Evolutionary conservation across 2,888 invertebrate genomes (phyloP).

Genomic region (Gymnosoma rotundatum): DNA sequence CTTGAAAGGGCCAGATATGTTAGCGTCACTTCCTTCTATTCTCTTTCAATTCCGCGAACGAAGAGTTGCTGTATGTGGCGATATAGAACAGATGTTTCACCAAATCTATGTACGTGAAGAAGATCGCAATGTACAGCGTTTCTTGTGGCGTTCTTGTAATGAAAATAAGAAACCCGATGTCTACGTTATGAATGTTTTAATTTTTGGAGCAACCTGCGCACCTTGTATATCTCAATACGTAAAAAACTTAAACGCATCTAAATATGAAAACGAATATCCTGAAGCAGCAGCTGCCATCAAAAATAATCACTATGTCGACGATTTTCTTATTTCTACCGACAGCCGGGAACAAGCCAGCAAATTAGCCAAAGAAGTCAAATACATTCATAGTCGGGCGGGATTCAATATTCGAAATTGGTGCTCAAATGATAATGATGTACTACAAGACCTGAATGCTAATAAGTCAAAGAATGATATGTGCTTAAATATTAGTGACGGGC

Average conservation of each 20-base stretch:
- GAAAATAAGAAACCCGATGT: slow-evolving; percentile 4
- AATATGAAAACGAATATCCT: too few relatives aligned
- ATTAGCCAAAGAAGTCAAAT: background rate
- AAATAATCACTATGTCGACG: slow-evolving; percentile 34
- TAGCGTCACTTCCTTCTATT: slow-evolving; percentile 48
- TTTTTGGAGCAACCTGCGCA: slow-evolving; percentile 8
- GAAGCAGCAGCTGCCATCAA: background rate
- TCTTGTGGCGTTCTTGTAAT: background rate
- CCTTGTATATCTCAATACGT: slow-evolving; percentile 1
- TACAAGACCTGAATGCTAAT: background rate
- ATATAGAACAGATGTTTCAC: slow-evolving; percentile 67
- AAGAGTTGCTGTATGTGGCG: slow-evolving; percentile 59
- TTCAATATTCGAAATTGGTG: slow-evolving; percentile 20
- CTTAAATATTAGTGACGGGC: background rate
- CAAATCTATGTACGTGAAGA: slow-evolving; percentile 1
- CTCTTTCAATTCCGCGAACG: background rate
- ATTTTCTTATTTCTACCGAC: background rate
- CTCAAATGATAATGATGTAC: background rate
- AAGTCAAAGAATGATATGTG: background rate
- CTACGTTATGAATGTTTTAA: slow-evolving; percentile 1
- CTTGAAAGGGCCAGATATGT: slow-evolving; percentile 56
- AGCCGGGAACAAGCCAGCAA: background rate
- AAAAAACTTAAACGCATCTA: background rate
- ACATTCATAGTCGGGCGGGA: background rate
- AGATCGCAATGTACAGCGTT: slow-evolving; percentile 3